These are phyloP conservation scores for Sebastes steindachneri DNA, from an alignment of 2,797 vertebrate species.

Conservation along the genomic window DNA sequence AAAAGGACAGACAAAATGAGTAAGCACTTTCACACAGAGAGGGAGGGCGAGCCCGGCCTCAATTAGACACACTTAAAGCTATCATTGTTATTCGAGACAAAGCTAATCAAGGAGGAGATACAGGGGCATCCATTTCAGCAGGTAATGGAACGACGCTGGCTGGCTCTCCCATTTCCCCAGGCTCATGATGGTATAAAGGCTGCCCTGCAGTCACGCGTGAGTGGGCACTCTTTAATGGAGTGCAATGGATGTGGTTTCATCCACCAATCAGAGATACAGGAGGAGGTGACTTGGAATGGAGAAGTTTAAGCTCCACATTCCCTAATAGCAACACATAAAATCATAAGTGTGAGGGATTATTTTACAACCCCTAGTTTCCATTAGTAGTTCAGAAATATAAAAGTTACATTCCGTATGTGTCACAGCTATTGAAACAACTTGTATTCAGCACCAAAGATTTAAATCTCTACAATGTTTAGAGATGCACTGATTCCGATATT, in stretches of 20 bases:
- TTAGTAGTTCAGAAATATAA: background rate
- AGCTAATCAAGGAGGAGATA: constrained; percentile 84
- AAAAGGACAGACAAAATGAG: constrained; percentile 99
- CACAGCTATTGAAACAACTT: background rate
- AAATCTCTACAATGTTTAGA: background rate
- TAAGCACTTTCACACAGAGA: constrained; percentile 89
- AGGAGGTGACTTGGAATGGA: constrained; percentile 44
- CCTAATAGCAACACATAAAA: constrained; percentile 50
- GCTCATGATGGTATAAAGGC: constrained; percentile 75
- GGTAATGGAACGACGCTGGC: constrained; percentile 78
- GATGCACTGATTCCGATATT: no score
- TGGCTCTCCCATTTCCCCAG: constrained; percentile 67
- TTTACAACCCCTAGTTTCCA: constrained; percentile 38
- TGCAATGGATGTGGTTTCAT: constrained; percentile 67
- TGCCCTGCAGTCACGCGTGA: constrained; percentile 67
- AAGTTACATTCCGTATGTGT: constrained; percentile 4
- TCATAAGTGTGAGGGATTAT: constrained; percentile 39
- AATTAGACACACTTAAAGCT: constrained; percentile 95
- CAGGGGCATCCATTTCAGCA: constrained; percentile 80
- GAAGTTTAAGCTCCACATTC: constrained; percentile 44
- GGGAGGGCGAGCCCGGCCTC: constrained; percentile 87
- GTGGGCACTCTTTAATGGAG: constrained; percentile 72
- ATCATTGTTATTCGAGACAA: constrained; percentile 87
- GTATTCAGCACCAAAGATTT: background rate
- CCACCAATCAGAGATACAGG: constrained; percentile 42